Conservation (phyloP, 2,797 vertebrate species). For the Premnoplex brunnescens region DNA sequence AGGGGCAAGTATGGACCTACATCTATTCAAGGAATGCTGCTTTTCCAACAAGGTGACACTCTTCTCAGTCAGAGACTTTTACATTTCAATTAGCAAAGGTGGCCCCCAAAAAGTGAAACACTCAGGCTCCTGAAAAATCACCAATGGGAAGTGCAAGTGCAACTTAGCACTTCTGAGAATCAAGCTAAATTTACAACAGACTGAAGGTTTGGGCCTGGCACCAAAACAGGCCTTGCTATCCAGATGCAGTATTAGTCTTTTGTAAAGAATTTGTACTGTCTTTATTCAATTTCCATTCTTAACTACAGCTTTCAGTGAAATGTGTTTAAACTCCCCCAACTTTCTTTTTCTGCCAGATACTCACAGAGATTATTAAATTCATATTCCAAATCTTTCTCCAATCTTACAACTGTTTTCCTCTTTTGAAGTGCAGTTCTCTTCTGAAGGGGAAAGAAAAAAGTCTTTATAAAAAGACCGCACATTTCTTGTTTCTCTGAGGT, state of each 20-base stretch:
- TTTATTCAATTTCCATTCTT: slow-evolving; percentile 60
- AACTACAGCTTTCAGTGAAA: background rate
- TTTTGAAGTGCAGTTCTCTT: background rate
- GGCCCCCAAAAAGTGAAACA: background rate
- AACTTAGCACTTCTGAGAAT: slow-evolving; percentile 26
- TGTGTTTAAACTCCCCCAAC: background rate
- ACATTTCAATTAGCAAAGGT: background rate
- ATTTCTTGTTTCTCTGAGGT: background rate
- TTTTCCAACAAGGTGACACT: background rate
- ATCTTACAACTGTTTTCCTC: background rate
- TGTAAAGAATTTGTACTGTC: slow-evolving; percentile 44
- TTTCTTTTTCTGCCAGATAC: background rate
- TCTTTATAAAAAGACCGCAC: background rate
- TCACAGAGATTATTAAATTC: slow-evolving; percentile 22
- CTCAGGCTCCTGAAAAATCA: background rate
- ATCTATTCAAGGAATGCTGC: background rate
- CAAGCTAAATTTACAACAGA: slow-evolving; percentile 31
- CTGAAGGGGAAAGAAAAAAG: background rate
- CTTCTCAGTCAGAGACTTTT: background rate
- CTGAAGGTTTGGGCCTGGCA: slow-evolving; percentile 42
- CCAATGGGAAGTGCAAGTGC: background rate
- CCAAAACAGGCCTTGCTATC: background rate
- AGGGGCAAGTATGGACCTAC: background rate
- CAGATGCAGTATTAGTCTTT: slow-evolving; percentile 52
- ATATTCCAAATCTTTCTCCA: background rate